Conservation (phyloP, 92 coral and sea anemone species). For the Heteractis magnifica region DNA sequence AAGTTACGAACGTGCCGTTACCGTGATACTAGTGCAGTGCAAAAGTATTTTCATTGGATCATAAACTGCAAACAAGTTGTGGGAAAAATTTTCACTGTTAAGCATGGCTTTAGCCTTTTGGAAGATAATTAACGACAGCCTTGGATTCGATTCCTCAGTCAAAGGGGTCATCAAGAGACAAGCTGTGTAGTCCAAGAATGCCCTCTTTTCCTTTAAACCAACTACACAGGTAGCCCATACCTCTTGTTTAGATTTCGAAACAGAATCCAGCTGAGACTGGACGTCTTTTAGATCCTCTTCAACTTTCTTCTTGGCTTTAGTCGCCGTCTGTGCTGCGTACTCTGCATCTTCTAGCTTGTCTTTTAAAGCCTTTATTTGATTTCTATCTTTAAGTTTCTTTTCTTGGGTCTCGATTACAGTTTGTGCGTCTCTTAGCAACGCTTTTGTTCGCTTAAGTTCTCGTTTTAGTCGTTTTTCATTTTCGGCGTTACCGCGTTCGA, state of each 20-base stretch:
- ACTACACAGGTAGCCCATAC: constrained; percentile 28
- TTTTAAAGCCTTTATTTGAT: constrained; percentile 80
- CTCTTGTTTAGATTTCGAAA: constrained; percentile 76
- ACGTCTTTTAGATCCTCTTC: constrained; percentile 89
- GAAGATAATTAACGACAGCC: background rate
- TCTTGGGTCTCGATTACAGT: constrained; percentile 89
- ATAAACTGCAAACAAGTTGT: too few relatives aligned
- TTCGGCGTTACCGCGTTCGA: constrained; percentile 73
- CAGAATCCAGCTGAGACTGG: constrained; percentile 73
- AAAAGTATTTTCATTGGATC: too few relatives aligned
- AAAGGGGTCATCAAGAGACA: too few relatives aligned
- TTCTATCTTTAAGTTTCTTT: constrained; percentile 73
- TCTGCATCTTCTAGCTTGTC: constrained; percentile 94
- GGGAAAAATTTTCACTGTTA: too few relatives aligned
- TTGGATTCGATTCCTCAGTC: too few relatives aligned
- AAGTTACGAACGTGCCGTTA: background rate
- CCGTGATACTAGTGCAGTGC: too few relatives aligned
- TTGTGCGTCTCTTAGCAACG: constrained; percentile 89
- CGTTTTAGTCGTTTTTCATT: constrained; percentile 79
- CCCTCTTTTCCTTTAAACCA: too few relatives aligned
- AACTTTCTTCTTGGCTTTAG: constrained; percentile 75
- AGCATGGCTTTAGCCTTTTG: too few relatives aligned
- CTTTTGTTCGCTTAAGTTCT: constrained; percentile 93
- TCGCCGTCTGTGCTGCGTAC: constrained; percentile 68
- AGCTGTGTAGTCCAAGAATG: too few relatives aligned